Conservation (phyloP, 2,113 vertebrate species). For the Perca schrenkii region DNA sequence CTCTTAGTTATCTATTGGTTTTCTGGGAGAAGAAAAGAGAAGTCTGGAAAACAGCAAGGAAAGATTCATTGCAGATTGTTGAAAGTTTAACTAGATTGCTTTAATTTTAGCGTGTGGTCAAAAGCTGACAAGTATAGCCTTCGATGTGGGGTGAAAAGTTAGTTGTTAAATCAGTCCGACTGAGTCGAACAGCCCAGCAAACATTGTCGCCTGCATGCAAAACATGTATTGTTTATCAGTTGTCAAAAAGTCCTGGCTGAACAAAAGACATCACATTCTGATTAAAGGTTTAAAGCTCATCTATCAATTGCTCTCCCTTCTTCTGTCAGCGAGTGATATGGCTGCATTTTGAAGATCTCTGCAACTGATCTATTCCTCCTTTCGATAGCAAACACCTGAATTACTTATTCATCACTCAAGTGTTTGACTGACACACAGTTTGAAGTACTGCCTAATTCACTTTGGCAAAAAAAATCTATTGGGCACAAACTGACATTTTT, state of each 20-base stretch:
- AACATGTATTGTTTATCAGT: conserved; percentile 54
- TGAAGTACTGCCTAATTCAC: conserved; percentile 70
- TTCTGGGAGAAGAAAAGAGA: conserved; percentile 23
- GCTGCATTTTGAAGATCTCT: conserved; percentile 59
- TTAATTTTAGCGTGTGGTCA: conserved; percentile 32
- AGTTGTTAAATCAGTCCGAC: conserved; percentile 42
- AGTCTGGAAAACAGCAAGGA: conserved; percentile 8
- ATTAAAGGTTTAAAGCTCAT: conserved; percentile 54
- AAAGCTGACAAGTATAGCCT: conserved; percentile 28
- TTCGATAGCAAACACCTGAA: conserved; percentile 65
- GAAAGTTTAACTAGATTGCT: conserved; percentile 33
- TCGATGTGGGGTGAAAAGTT: conserved; percentile 16
- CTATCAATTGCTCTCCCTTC: conserved; percentile 42
- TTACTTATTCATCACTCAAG: conserved; percentile 73
- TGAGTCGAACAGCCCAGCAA: neutral
- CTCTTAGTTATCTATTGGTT: conserved; percentile 22
- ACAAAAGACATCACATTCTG: conserved; percentile 19
- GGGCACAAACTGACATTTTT: conserved; percentile 68
- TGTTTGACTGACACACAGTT: conserved; percentile 63
- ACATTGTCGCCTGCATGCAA: conserved; percentile 41
- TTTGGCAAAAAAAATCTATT: conserved; percentile 57
- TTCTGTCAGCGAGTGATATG: conserved; percentile 61
- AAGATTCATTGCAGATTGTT: conserved; percentile 30
- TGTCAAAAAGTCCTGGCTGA: conserved; percentile 49
- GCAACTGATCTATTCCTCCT: conserved; percentile 60